phyloP scores from a whole-genome alignment of 2,888 invertebrate species.

The Erannis defoliaria region DNA sequence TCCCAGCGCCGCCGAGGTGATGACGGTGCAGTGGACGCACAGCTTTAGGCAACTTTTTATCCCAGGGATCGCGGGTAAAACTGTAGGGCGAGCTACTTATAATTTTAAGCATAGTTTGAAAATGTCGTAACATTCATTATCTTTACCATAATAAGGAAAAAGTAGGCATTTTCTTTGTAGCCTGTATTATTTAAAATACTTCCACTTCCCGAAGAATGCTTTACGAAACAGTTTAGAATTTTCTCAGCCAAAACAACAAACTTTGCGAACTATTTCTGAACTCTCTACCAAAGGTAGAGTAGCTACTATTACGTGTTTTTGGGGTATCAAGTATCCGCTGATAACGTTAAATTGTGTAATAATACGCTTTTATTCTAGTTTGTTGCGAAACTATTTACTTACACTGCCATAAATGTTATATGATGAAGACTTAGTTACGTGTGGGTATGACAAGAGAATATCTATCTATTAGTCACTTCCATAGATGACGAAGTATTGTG shows the following conservation, averaged over 20 bases:
- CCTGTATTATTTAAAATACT: slow-evolving; percentile 32
- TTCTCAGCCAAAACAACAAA: slow-evolving; percentile 45
- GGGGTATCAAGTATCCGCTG: slow-evolving; percentile 32
- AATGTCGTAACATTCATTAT: background rate
- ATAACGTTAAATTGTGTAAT: slow-evolving; percentile 26
- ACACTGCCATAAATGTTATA: slow-evolving; percentile 1
- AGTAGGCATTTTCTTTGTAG: slow-evolving; percentile 1
- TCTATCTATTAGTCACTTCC: slow-evolving; percentile 21
- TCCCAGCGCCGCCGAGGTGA: too few species aligned
- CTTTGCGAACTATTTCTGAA: slow-evolving; percentile 51
- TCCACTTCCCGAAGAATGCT: slow-evolving; percentile 42
- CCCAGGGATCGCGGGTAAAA: too few species aligned
- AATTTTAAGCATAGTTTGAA: background rate
- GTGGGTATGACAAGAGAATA: background rate
- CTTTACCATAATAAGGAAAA: background rate
- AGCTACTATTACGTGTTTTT: slow-evolving; percentile 43
- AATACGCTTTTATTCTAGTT: slow-evolving; percentile 2
- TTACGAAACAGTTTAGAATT: slow-evolving; percentile 49
- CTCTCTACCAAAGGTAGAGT: slow-evolving; percentile 47
- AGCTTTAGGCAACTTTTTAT: too few species aligned
- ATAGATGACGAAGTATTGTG: slow-evolving; percentile 13
- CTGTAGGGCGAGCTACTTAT: background rate
- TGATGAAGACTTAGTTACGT: background rate
- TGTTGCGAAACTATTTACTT: slow-evolving; percentile 9
- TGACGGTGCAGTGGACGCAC: too few species aligned